Conservation (phyloP, 2,888 invertebrate species). For the Sinopyrophorus schimmeli region DNA sequence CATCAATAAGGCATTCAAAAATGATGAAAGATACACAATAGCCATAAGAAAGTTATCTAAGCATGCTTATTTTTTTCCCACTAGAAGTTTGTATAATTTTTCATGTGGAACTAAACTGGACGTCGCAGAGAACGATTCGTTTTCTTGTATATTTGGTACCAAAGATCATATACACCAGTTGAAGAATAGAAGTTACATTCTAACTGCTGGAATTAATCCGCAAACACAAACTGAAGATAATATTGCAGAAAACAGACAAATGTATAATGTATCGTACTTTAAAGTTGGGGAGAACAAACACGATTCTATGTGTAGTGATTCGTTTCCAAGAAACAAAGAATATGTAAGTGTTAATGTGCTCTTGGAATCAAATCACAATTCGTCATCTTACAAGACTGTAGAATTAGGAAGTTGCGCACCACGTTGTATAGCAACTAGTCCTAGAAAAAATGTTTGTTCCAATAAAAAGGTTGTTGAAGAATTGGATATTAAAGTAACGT, state of each 20-base stretch:
- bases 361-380: constrained; percentile 52
- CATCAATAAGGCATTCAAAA: constrained; percentile 60
- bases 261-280: constrained; percentile 37
- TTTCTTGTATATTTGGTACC: constrained; percentile 22
- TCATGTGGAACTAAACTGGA: constrained; percentile 40
- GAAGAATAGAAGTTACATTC: background rate
- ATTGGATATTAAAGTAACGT: constrained; percentile 67
- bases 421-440: constrained; percentile 63
- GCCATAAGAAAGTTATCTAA: constrained; percentile 62
- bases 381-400: constrained; percentile 49
- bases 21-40: constrained; percentile 62
- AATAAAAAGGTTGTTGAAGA: constrained; percentile 64
- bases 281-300: constrained; percentile 31
- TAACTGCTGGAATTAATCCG: constrained; percentile 19
- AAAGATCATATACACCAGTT: constrained; percentile 12
- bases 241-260: constrained; percentile 38
- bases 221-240: constrained; percentile 36
- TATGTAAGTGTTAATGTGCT: constrained; percentile 54
- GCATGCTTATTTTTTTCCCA: constrained; percentile 64
- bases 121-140: no score
- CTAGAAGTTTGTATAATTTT: constrained; percentile 58
- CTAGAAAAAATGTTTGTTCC: constrained; percentile 62
- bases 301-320: constrained; percentile 37
- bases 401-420: constrained; percentile 60
- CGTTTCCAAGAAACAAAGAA: constrained; percentile 53